Evolutionary conservation across 2,888 invertebrate species (phyloP).

Genomic region (Cheilosia soror): DNA sequence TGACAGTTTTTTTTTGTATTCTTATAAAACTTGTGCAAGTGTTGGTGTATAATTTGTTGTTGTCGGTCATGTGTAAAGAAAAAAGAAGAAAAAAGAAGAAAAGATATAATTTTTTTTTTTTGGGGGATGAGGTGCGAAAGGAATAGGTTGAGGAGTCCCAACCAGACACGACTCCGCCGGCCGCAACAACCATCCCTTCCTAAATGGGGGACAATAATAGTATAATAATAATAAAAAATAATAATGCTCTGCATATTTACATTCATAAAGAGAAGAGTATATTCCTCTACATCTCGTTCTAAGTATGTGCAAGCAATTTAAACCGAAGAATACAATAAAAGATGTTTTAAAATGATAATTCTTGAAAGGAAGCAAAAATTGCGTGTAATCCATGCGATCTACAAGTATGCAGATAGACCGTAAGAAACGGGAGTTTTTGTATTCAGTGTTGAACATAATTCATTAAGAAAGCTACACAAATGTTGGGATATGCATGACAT

Average conservation of each 20-base stretch:
- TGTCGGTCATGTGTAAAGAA: constrained; percentile 39
- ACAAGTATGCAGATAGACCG: constrained; percentile 20
- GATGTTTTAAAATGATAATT: constrained; percentile 64
- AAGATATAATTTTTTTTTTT: constrained; percentile 41
- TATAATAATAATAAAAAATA: constrained; percentile 68
- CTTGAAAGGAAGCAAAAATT: constrained; percentile 68
- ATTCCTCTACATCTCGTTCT: constrained; percentile 51
- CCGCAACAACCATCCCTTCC: constrained; percentile 25
- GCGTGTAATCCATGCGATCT: constrained; percentile 45
- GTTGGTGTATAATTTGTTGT: constrained; percentile 53
- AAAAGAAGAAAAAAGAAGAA: constrained; percentile 39
- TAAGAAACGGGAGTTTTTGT: constrained; percentile 23
- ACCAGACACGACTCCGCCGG: neutral
- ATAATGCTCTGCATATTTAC: constrained; percentile 64
- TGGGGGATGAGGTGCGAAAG: constrained; percentile 51
- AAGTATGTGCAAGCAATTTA: constrained; percentile 64
- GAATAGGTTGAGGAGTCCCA: constrained; percentile 22
- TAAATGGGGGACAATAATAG: constrained; percentile 70
- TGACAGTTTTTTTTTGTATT: constrained; percentile 22
- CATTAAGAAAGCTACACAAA: constrained; percentile 1
- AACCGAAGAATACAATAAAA: constrained; percentile 68
- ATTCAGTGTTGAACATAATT: constrained; percentile 11
- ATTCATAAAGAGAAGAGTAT: constrained; percentile 61
- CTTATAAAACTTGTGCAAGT: constrained; percentile 34
- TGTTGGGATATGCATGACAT: constrained; percentile 24